phyloP scores from a whole-genome alignment of 2,113 vertebrate genomes.

The Lagopus leucura region DNA sequence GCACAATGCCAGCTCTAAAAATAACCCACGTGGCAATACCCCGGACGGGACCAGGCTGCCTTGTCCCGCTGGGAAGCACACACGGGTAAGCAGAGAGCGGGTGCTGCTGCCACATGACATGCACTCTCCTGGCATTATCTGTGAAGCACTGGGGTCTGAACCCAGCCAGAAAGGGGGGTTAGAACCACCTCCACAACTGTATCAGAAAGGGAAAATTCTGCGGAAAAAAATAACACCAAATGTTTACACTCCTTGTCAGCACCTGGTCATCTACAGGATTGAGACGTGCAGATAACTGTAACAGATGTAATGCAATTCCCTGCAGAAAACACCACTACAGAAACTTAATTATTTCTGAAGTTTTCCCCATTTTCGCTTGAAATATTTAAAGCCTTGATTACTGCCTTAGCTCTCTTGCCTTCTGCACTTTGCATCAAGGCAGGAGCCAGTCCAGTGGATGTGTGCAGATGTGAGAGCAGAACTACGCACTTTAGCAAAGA shows the following conservation, averaged over 20 bases:
- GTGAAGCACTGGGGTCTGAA: constrained; percentile 24
- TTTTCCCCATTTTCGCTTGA: constrained; percentile 36
- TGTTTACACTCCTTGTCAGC: not conserved
- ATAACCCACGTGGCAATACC: not conserved
- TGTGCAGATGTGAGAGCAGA: constrained; percentile 12
- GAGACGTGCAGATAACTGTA: not conserved
- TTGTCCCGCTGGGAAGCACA: not conserved
- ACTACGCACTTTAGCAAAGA: constrained; percentile 42
- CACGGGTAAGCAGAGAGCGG: not conserved
- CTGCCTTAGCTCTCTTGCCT: not conserved
- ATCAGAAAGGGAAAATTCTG: constrained; percentile 30
- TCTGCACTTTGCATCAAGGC: not conserved
- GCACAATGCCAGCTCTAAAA: constrained; percentile 57
- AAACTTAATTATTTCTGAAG: constrained; percentile 57
- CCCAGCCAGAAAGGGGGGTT: not conserved
- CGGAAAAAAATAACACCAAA: constrained; percentile 4
- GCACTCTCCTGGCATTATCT: constrained; percentile 34
- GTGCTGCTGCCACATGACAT: not conserved
- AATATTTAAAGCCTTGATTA: constrained; percentile 68
- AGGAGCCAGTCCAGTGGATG: not conserved
- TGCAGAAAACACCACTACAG: not conserved
- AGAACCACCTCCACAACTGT: not conserved
- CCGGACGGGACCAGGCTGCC: constrained; percentile 5
- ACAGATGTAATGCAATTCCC: constrained; percentile 42
- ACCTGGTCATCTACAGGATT: constrained; percentile 45